Evolutionary conservation across 2,113 vertebrate species (phyloP), one percentile per base, ranked within the genome.

Genomic region (Actenoides hombroni): DNA sequence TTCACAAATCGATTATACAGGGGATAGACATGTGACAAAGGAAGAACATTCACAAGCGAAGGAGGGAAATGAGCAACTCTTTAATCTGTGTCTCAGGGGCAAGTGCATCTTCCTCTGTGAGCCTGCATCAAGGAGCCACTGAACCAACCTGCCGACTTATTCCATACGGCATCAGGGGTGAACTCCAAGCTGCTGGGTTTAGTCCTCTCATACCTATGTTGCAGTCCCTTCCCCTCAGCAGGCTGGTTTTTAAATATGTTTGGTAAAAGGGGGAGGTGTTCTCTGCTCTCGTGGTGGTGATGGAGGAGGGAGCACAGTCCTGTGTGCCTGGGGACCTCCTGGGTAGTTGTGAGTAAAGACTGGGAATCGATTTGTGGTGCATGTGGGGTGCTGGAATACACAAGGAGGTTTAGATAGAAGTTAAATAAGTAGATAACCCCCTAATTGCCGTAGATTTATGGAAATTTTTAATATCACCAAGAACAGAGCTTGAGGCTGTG

Each of bases 191-290:
- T 46, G 16, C 78, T 4, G 12, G 25, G 15, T 92, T 82, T 54
- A 68, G 16, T 0, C 1, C 40, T 23, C 39, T 73, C 4, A 0
- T 20, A 3, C 0, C 0, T 31, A 9, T 49, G 44, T 42, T 3
- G 0, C 21, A 5, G 31, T 33, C 44, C 46, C 37, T 37, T 79
- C 63, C 70, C 44, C 25, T 20, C 33, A 14, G 59, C 49, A 60
- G 56, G 1, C 18, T 4, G 11, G 3, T 29, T 75, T 70, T 53
- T 7, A 11, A 2, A 1, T 7, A 11, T 13, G 3, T 49, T 63
- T 54, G 31, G 46, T 56, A 19, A 7, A 4, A 82, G 10, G 11
- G 42, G 48, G 37, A 39, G 75, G 37, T 16, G 60, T 39, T 78
- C 71, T 24, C 13, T 0, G 1, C 60, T 61, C 26, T 40, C 9